Base-by-base conservation (phyloP, 2,888 invertebrate species). In the Odontomyia ornata region DNA sequence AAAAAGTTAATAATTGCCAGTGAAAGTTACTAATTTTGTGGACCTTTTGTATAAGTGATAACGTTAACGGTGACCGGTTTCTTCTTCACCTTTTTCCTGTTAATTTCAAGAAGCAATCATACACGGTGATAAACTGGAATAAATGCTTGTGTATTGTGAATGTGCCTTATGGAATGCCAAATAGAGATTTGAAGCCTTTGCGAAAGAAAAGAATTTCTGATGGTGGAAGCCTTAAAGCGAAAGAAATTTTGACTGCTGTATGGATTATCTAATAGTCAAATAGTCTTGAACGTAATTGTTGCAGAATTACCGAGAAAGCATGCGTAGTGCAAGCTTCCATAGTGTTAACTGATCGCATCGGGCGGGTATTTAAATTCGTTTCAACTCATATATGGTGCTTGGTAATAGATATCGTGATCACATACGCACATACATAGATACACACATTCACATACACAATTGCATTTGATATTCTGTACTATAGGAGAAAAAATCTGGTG, bases 381-480 rank as follows among this genome's bases (percentile, higher is more conserved):
- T 23, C 36, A 56, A 75, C 80, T 81, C 86, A 84, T 85, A 86
- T 85, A 86, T 85, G 86, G 86, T 83, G 84, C 85, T 85, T 82
- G 85, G 86, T 86, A 86, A 86, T 84, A 82, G 86, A 85, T 80
- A 79, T 78, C 77, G 18, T 80, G 78, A 56, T 73, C 69, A 56
- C 28, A 76, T 47, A 64, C 77, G 73, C 81, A 79, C 80, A 79
- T 77, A 79, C 80, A 78, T 79, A 69, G 72, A 73, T 82, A 81
- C 80, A 81, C 75, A 82, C 82, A 80, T 78, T 80, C 69, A 79
- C 78, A 79, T 67, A 79, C 75, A 69, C 69, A 25, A 69, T 43
- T 5, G 69, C 69, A 69, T 64, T 28, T 11, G 21, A 5, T 60
- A 21, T 30, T 23, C 46, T 46, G 11, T 47, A 1, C 23, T 18